Evolutionary conservation across 2,113 vertebrate species (phyloP).

Genomic region (Zingel zingel): DNA sequence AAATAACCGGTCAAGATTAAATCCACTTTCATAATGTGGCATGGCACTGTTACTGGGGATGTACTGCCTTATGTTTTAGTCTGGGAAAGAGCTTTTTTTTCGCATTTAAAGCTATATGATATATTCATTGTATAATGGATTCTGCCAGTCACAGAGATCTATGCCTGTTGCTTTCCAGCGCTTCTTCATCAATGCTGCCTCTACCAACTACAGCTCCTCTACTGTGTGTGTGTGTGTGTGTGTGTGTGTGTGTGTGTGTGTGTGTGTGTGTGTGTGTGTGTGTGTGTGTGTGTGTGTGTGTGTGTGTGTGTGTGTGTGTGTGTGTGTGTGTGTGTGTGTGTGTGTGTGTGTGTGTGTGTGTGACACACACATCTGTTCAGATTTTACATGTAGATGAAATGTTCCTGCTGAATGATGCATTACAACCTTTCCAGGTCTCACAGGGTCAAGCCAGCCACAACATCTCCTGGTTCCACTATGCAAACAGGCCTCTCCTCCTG

Average conservation of each 20-base stretch:
- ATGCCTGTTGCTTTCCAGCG: neutral
- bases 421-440: constrained; percentile 71
- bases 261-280: neutral
- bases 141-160: neutral
- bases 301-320: no score
- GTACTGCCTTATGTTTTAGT: neutral
- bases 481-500: constrained; percentile 60
- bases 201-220: neutral
- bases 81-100: neutral
- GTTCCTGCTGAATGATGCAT: constrained; percentile 60
- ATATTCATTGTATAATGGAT: neutral
- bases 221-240: neutral
- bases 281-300: no score
- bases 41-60: neutral
- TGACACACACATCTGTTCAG: neutral
- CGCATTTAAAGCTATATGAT: neutral
- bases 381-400: constrained; percentile 21
- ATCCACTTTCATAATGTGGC: neutral
- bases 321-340: no score
- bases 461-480: constrained; percentile 58
- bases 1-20: constrained; percentile 7
- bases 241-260: no score
- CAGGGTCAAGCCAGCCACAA: constrained; percentile 53
- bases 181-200: neutral
- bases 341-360: no score